Evolutionary conservation across 2,113 vertebrate species (phyloP).

Genomic region (Triplophysa tibetana): DNA sequence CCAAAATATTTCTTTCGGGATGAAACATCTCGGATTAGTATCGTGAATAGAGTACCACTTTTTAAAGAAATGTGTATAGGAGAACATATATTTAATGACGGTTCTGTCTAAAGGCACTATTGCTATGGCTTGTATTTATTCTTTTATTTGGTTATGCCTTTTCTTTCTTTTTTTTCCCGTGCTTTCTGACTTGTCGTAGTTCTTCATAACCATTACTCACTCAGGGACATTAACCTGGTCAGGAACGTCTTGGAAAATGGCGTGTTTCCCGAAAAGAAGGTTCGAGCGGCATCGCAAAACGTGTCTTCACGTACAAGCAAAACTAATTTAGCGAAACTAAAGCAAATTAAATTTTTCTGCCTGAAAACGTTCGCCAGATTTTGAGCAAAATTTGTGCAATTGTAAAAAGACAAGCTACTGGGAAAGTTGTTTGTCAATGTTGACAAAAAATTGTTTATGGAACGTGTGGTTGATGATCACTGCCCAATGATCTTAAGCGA

Average conservation of each 20-base stretch:
- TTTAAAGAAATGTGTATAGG: constrained; percentile 52
- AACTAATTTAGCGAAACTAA: background rate
- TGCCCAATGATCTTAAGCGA: background rate
- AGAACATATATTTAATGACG: constrained; percentile 51
- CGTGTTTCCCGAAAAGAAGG: constrained; percentile 42
- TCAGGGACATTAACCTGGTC: constrained; percentile 59
- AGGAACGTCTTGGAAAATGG: constrained; percentile 51
- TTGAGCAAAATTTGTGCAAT: too few species aligned
- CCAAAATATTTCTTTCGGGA: background rate
- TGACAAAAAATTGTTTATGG: too few species aligned
- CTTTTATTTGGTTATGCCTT: constrained; percentile 31
- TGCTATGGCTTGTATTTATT: constrained; percentile 58
- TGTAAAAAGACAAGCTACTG: too few species aligned
- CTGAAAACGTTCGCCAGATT: background rate
- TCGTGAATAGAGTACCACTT: constrained; percentile 39
- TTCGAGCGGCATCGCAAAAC: background rate
- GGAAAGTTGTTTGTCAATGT: background rate
- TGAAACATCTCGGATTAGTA: constrained; percentile 1
- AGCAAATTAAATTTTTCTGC: background rate
- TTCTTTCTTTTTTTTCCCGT: background rate
- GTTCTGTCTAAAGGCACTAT: constrained; percentile 57
- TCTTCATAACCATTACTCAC: constrained; percentile 49
- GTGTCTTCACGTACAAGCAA: too few species aligned
- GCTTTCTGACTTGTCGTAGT: constrained; percentile 4
- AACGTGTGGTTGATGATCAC: background rate